Percentiles rank a stretch among this genome's conserved stretches.
These are phyloP conservation scores for Cheilosia vernalis DNA, from an alignment of 2,888 invertebrate genomes.

Conservation along the genomic window DNA sequence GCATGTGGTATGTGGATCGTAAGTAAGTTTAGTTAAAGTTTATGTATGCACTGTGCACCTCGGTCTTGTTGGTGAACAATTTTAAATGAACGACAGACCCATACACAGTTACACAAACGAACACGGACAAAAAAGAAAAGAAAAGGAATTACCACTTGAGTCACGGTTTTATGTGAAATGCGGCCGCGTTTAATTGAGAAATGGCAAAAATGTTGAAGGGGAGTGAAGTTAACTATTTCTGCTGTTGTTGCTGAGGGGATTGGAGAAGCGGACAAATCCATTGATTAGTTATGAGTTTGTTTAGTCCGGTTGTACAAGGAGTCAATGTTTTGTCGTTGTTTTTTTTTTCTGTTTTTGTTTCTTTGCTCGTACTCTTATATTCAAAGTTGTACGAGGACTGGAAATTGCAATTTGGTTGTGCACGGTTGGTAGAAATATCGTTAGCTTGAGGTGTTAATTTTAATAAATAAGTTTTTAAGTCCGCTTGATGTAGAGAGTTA, in stretches of 20 bases:
- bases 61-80: constrained; percentile 29
- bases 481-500: not conserved
- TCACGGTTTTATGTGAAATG: constrained; percentile 74
- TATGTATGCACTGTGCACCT: constrained; percentile 70
- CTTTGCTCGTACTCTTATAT: not conserved
- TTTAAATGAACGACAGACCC: constrained; percentile 51
- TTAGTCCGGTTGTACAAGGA: constrained; percentile 58
- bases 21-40: constrained; percentile 63
- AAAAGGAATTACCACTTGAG: constrained; percentile 62
- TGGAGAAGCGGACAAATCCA: constrained; percentile 54
- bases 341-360: not conserved
- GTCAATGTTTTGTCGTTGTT: constrained; percentile 35
- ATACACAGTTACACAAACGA: constrained; percentile 12
- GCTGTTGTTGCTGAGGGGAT: constrained; percentile 19
- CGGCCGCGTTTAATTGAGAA: constrained; percentile 73
- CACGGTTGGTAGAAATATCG: constrained; percentile 23
- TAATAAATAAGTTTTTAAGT: constrained; percentile 40
- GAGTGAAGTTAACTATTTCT: constrained; percentile 51
- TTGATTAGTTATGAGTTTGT: constrained; percentile 72
- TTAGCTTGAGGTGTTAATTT: constrained; percentile 68
- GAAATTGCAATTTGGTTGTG: constrained; percentile 35
- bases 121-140: constrained; percentile 12
- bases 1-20: constrained; percentile 19
- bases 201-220: constrained; percentile 74
- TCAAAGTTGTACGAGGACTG: not conserved